These are phyloP conservation scores for Macrosiphum euphorbiae DNA, from an alignment of 2,888 invertebrate species.

Conservation along the genomic window DNA sequence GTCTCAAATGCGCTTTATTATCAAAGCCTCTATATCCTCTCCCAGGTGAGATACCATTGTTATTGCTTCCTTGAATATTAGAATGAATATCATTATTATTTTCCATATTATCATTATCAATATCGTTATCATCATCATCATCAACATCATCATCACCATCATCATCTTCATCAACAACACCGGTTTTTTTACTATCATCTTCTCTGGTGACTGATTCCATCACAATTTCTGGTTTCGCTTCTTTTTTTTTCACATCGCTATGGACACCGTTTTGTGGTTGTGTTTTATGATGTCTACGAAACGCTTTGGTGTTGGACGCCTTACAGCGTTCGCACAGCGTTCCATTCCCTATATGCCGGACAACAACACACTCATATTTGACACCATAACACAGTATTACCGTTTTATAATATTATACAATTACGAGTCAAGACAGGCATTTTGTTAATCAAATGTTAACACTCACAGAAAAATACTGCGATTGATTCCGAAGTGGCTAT, in stretches of 20 bases:
- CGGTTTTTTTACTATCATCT: background rate
- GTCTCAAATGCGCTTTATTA: conserved; percentile 51
- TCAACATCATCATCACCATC: background rate
- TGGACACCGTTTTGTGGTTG: conserved; percentile 54
- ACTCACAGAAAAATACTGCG: conserved; percentile 95
- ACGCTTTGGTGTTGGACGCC: conserved; percentile 61
- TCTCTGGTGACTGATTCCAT: background rate
- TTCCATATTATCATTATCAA: conserved; percentile 71
- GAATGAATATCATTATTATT: conserved; percentile 71
- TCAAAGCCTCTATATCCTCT: conserved; percentile 70
- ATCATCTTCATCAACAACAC: background rate
- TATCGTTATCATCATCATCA: conserved; percentile 69
- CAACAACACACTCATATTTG: conserved; percentile 60
- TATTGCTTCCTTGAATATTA: conserved; percentile 72
- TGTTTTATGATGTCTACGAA: conserved; percentile 55
- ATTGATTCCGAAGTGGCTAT: conserved; percentile 86
- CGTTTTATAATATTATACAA: conserved; percentile 38
- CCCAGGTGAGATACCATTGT: conserved; percentile 72
- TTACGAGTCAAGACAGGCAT: conserved; percentile 47
- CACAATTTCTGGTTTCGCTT: conserved; percentile 19
- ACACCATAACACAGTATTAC: conserved; percentile 45
- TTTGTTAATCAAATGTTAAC: conserved; percentile 37
- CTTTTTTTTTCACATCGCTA: conserved; percentile 42
- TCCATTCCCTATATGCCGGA: conserved; percentile 62
- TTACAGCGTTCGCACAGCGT: conserved; percentile 63